These are phyloP conservation scores for Raja brachyura DNA, from an alignment of 2,113 vertebrate species.

Conservation along the genomic window DNA sequence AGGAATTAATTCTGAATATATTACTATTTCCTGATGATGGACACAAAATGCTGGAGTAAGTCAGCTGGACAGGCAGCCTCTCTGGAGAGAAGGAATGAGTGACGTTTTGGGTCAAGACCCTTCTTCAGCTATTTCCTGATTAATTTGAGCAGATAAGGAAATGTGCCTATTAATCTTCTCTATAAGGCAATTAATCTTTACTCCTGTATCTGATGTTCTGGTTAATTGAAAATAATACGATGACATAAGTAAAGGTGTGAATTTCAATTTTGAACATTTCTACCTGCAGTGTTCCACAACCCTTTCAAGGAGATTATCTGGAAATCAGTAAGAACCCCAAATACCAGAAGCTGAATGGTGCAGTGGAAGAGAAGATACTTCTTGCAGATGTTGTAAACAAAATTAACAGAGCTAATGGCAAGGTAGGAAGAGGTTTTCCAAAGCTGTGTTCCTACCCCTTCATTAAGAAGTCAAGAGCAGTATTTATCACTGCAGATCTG, in stretches of 20 bases:
- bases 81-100: too few species aligned
- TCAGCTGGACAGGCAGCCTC: too few species aligned
- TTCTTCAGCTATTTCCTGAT: neutral
- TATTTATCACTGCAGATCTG: too few species aligned
- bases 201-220: neutral
- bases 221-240: neutral
- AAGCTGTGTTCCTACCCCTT: neutral
- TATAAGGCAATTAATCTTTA: neutral
- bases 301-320: conserved; percentile 93
- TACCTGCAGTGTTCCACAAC: conserved; percentile 77
- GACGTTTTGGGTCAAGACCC: too few species aligned
- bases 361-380: conserved; percentile 86
- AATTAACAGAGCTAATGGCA: conserved; percentile 94
- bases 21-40: too few species aligned
- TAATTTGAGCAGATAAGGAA: neutral
- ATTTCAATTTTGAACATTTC: conserved; percentile 36
- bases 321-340: conserved; percentile 94
- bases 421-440: conserved; percentile 60
- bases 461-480: too few species aligned
- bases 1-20: neutral
- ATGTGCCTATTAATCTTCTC: neutral
- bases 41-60: too few species aligned
- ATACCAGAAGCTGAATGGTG: conserved; percentile 85
- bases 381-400: conserved; percentile 93
- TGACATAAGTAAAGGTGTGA: neutral